A percentile compares a stretch with the other conserved stretches of the same genome.
Conservation (phyloP, 1,140 invertebrate species). For the Diorhabda carinulata region DNA sequence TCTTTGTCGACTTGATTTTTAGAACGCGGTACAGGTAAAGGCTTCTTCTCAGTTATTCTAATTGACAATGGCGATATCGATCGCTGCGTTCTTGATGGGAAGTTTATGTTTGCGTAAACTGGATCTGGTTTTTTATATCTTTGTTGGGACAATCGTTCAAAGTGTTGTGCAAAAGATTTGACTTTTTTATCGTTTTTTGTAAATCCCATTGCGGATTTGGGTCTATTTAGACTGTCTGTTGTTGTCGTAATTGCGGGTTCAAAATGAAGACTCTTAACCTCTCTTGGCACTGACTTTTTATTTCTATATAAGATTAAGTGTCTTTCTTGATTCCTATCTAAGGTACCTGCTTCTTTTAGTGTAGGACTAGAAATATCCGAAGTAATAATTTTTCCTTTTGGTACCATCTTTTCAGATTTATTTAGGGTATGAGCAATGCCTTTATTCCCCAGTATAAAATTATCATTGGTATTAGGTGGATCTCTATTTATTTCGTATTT, state of each 20-base stretch:
- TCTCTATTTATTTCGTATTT: neutral
- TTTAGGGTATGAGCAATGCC: neutral
- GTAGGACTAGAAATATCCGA: neutral
- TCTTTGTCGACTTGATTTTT: constrained; percentile 6
- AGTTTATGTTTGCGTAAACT: constrained; percentile 24
- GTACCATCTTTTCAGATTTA: neutral
- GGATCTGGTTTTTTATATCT: constrained; percentile 23
- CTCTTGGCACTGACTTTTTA: neutral
- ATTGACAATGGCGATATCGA: neutral
- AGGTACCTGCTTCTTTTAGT: neutral
- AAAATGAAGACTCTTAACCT: neutral
- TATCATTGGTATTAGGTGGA: neutral
- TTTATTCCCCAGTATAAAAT: neutral
- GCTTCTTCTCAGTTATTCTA: neutral
- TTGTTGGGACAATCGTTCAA: constrained; percentile 12
- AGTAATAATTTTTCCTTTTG: neutral
- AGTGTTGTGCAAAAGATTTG: constrained; percentile 17
- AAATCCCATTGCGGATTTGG: no score
- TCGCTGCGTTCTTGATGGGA: neutral
- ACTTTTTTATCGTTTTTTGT: neutral
- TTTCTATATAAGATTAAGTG: neutral
- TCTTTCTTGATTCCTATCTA: neutral
- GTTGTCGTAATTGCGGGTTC: neutral
- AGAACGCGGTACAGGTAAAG: constrained; percentile 19
- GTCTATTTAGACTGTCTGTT: no score